Evolutionary conservation across 2,797 vertebrate species (phyloP).

Genomic region (Melanotaenia parkinsoni): DNA sequence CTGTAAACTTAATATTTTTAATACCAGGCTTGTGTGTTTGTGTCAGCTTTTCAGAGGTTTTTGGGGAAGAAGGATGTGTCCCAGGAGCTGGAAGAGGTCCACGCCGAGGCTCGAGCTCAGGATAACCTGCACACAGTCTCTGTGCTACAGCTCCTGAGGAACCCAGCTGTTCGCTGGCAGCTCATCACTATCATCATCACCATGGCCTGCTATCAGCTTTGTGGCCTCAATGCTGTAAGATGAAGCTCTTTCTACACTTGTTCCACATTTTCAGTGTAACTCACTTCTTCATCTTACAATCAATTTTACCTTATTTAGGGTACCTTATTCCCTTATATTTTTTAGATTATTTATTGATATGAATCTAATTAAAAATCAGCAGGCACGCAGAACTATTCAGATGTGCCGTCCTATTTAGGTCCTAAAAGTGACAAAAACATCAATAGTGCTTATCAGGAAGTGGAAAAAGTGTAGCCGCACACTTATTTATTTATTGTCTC

Average conservation of each 20-base stretch:
- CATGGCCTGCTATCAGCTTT: constrained; percentile 96
- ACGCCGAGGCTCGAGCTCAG: constrained; percentile 84
- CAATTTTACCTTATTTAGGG: neutral
- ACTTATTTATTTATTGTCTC: neutral
- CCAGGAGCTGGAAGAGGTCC: constrained; percentile 88
- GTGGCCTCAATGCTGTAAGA: constrained; percentile 93
- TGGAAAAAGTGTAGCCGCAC: constrained; percentile 41
- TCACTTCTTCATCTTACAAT: neutral
- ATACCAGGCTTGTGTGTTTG: constrained; percentile 21
- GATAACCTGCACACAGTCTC: constrained; percentile 80
- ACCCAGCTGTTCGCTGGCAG: constrained; percentile 86
- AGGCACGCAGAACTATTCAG: neutral
- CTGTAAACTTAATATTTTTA: neutral
- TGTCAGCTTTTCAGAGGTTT: constrained; percentile 90
- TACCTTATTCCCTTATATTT: neutral
- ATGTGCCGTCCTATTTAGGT: constrained; percentile 6
- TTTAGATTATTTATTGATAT: neutral
- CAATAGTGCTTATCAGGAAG: constrained; percentile 14
- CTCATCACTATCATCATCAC: constrained; percentile 86
- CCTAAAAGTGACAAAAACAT: constrained; percentile 10
- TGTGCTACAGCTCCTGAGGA: constrained; percentile 82
- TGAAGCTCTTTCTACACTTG: constrained; percentile 1
- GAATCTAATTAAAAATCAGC: neutral
- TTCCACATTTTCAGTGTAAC: neutral
- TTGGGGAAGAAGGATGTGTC: constrained; percentile 90